Percentiles rank a stretch among this genome's conserved stretches.
phyloP scores from a whole-genome alignment of 2,888 invertebrate species.

The Neocrepidodera transversa region DNA sequence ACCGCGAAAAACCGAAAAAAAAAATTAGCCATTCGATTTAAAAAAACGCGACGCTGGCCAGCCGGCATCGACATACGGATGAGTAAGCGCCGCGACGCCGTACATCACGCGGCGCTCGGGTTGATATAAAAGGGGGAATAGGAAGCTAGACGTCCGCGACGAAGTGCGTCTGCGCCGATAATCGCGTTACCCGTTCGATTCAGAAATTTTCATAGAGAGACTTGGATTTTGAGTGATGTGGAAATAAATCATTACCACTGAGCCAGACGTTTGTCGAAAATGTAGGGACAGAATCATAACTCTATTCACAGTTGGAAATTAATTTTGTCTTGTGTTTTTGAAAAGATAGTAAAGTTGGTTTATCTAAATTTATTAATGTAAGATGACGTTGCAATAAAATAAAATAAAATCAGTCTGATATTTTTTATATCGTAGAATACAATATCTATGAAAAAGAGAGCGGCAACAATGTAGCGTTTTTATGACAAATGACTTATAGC shows the following conservation, averaged over 20 bases:
- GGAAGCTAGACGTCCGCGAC: slow-evolving; percentile 16
- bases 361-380: too few species aligned
- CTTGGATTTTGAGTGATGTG: slow-evolving; percentile 4
- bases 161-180: slow-evolving; percentile 17
- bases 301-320: too few species aligned
- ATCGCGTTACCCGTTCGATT: slow-evolving; percentile 21
- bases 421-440: too few species aligned
- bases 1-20: background rate
- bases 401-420: too few species aligned
- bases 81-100: slow-evolving; percentile 33
- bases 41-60: slow-evolving; percentile 12
- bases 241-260: slow-evolving; percentile 10
- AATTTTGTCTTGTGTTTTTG: too few species aligned
- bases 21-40: background rate
- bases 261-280: too few species aligned
- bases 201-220: background rate
- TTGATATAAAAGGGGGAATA: slow-evolving; percentile 28
- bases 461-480: too few species aligned
- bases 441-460: too few species aligned
- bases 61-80: slow-evolving; percentile 24
- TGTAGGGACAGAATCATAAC: too few species aligned
- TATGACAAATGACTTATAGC: too few species aligned
- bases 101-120: slow-evolving; percentile 26
- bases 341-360: too few species aligned
- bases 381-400: too few species aligned